Evolutionary conservation across 2,888 invertebrate species (phyloP), one percentile per base, ranked within the genome.

Genomic region (Philereme vetulata): DNA sequence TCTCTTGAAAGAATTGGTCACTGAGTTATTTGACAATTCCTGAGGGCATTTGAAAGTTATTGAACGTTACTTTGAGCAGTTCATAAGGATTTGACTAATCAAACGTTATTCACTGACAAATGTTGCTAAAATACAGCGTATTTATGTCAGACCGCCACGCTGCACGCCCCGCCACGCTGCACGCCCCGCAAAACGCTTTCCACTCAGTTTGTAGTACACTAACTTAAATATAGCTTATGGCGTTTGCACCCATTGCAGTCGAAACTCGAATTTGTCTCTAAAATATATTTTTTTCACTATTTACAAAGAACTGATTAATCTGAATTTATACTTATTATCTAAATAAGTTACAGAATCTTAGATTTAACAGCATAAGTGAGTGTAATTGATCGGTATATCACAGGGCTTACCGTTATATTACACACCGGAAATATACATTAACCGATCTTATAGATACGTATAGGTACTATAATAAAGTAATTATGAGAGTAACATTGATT

Each of bases 221-320:
- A 82, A 79, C 80, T 81, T 78, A 79, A 81, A 78, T 78, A 78
- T 78, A 79, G 67, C 68, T 74, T 80, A 86, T 87, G 86, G 85
- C 85, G 21, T 75, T 76, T 79, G 81, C 82, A 84, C 80, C 82
- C 79, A 72, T 78, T 69, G 69, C 79, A 75, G 69, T 72, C 66
- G 74, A 75, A 65, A 72, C 66, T 71, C 56, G 40, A 63, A 52
- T 53, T 59, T 52, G 21, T 46, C 46, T 53, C 53, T 57, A 56
- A 67, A 67, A 59, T 64, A 58, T 50, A 57, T 38, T 42, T 56
- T 59, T 57, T 6, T 55, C 47, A 42, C 35, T 63, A 69, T 69
- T 64, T 65, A 67, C 67, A 65, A 51, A 51, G 57, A 7, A 64
- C 47, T 40, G 33, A 35, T 58, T 33, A 49, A 53, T 51, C 44